phyloP scores from a whole-genome alignment of 2,113 vertebrate species.

The Poeciliopsis turrubarensis region DNA sequence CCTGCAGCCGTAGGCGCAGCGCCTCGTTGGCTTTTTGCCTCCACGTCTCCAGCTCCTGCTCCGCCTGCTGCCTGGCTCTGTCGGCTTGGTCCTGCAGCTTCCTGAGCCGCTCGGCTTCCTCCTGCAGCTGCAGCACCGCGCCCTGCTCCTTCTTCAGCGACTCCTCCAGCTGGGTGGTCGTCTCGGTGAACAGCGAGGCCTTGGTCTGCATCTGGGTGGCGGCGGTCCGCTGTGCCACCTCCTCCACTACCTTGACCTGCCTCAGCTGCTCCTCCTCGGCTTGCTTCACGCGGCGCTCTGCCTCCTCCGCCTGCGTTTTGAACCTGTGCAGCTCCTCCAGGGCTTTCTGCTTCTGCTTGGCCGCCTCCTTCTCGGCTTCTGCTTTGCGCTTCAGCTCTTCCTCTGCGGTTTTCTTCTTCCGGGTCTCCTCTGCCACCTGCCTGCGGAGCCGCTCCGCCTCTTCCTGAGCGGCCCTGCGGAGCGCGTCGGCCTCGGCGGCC shows the following conservation, averaged over 20 bases:
- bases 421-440: conserved; percentile 91
- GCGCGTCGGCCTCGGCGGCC: conserved; percentile 87
- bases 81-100: conserved; percentile 88
- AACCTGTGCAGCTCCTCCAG: conserved; percentile 87
- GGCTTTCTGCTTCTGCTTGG: conserved; percentile 90
- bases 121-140: conserved; percentile 87
- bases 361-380: conserved; percentile 88
- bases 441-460: conserved; percentile 91
- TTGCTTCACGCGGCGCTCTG: conserved; percentile 88
- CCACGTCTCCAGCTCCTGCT: conserved; percentile 93
- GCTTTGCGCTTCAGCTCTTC: conserved; percentile 89
- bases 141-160: conserved; percentile 91
- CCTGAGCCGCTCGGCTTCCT: conserved; percentile 87
- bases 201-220: conserved; percentile 86
- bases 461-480: conserved; percentile 87
- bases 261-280: conserved; percentile 88
- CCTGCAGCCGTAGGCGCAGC: conserved; percentile 89
- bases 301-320: conserved; percentile 90
- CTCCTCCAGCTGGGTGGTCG: conserved; percentile 87
- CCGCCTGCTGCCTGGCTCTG: conserved; percentile 85
- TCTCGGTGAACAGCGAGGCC: conserved; percentile 81
- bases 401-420: conserved; percentile 92
- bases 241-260: conserved; percentile 89
- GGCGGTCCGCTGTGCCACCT: conserved; percentile 86
- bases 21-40: conserved; percentile 96